Conservation (phyloP, 2,888 invertebrate genomes). For the Brenthis ino region DNA sequence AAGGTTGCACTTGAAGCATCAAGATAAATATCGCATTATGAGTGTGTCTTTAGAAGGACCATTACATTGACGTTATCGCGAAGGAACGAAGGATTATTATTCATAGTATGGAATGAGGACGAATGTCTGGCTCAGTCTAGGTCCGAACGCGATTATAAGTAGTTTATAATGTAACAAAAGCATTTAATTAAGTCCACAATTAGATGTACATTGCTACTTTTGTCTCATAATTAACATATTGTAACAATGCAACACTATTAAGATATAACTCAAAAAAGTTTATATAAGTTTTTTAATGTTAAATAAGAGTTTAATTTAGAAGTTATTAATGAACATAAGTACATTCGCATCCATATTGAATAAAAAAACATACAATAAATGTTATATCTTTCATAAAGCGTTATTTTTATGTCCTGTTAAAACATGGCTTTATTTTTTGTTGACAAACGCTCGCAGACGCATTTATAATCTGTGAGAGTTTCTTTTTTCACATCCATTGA, state of each 20-base stretch:
- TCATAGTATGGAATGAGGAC: conserved; percentile 60
- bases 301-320: conserved; percentile 6
- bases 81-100: conserved; percentile 51
- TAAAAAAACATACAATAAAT: conserved; percentile 15
- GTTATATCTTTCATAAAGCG: conserved; percentile 11
- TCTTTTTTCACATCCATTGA: conserved; percentile 41
- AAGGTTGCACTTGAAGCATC: conserved; percentile 9
- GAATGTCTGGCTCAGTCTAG: conserved; percentile 49
- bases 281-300: neutral
- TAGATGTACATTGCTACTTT: too few relatives aligned
- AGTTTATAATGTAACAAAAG: conserved; percentile 6
- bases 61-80: conserved; percentile 51
- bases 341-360: neutral
- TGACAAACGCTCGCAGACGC: conserved; percentile 22
- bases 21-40: conserved; percentile 24
- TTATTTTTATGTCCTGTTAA: conserved; percentile 15
- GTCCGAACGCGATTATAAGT: conserved; percentile 34
- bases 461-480: conserved; percentile 38
- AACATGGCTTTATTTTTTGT: conserved; percentile 27
- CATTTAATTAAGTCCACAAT: neutral
- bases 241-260: too few relatives aligned
- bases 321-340: conserved; percentile 6
- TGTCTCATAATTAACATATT: too few relatives aligned
- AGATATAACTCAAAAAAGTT: too few relatives aligned
- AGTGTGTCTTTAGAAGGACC: conserved; percentile 36